These are phyloP conservation scores for Pygocentrus nattereri DNA, from an alignment of 2,797 vertebrate genomes.

Conservation along the genomic window DNA sequence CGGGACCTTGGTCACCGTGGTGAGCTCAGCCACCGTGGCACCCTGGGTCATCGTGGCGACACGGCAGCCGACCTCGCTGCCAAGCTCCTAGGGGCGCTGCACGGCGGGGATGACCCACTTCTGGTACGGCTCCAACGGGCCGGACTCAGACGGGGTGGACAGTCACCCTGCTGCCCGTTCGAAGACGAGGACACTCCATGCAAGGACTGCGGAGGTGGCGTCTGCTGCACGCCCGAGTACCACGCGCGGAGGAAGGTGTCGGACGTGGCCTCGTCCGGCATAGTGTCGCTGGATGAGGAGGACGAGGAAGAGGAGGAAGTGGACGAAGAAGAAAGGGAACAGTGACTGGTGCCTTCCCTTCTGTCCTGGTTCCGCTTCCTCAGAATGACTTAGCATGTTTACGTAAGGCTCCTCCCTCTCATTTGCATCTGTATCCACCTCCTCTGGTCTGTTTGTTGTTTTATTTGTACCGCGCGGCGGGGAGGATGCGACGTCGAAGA, in stretches of 20 bases:
- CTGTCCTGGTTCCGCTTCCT: neutral
- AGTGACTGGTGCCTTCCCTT: constrained; percentile 66
- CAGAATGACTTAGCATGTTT: constrained; percentile 48
- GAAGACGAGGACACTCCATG: constrained; percentile 88
- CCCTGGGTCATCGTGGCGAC: constrained; percentile 74
- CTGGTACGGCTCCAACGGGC: constrained; percentile 85
- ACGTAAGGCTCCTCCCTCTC: constrained; percentile 29
- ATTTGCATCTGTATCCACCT: constrained; percentile 26
- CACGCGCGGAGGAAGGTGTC: constrained; percentile 85
- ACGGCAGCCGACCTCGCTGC: constrained; percentile 84
- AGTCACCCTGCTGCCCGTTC: constrained; percentile 90
- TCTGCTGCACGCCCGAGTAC: constrained; percentile 74
- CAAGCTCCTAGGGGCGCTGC: constrained; percentile 89
- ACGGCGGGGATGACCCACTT: constrained; percentile 86
- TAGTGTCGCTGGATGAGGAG: constrained; percentile 92
- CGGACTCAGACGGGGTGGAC: constrained; percentile 69
- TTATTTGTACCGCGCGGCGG: neutral
- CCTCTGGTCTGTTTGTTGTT: neutral
- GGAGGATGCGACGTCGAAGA: constrained; percentile 7
- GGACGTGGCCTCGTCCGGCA: constrained; percentile 91
- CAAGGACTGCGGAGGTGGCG: constrained; percentile 84
- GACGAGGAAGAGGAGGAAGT: constrained; percentile 74
- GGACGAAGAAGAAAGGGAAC: constrained; percentile 67
- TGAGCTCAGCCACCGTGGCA: constrained; percentile 73
- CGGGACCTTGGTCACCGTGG: constrained; percentile 79